A percentile compares a stretch with the other conserved stretches of the same genome.
Evolutionary conservation across 2,113 vertebrate genomes (phyloP).

Genomic region (Condylura cristata): DNA sequence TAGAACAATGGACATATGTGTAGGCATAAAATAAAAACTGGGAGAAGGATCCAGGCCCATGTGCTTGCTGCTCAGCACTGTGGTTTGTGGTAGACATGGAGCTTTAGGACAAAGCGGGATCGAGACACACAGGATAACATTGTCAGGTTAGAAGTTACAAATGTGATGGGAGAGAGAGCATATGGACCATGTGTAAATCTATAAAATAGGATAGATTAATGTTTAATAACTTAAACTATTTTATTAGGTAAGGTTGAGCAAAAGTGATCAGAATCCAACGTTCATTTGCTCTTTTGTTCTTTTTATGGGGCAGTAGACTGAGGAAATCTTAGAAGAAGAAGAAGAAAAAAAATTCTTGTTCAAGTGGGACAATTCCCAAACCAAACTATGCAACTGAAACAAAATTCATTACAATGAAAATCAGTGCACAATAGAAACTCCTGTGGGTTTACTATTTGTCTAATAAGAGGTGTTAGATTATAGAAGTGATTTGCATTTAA

Average conservation of each 20-base stretch:
- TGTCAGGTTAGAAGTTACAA: not conserved
- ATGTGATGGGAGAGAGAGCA: not conserved
- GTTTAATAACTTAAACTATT: not conserved
- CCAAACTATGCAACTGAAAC: slow-evolving; percentile 1
- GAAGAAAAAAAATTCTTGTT: not conserved
- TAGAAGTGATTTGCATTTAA: not conserved
- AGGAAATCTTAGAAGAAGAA: not conserved
- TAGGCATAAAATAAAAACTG: not conserved
- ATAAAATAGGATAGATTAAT: not conserved
- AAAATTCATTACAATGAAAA: slow-evolving; percentile 28
- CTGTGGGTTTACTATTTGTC: not conserved
- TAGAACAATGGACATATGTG: not conserved
- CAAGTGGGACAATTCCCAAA: slow-evolving; percentile 11
- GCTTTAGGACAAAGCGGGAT: not conserved
- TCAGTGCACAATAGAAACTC: not conserved
- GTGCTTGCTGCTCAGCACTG: not conserved
- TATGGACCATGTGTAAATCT: not conserved
- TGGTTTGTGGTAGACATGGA: not conserved
- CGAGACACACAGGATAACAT: not conserved
- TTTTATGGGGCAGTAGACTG: not conserved
- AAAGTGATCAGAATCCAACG: not conserved
- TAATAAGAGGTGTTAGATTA: not conserved
- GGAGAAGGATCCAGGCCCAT: too few species aligned
- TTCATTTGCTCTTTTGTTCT: not conserved
- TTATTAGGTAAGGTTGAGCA: slow-evolving; percentile 14